Percentiles rank a stretch among this genome's conserved stretches.
These are phyloP conservation scores for Drosophila parthenogenetica DNA, from an alignment of 2,888 invertebrate species.

Conservation along the genomic window DNA sequence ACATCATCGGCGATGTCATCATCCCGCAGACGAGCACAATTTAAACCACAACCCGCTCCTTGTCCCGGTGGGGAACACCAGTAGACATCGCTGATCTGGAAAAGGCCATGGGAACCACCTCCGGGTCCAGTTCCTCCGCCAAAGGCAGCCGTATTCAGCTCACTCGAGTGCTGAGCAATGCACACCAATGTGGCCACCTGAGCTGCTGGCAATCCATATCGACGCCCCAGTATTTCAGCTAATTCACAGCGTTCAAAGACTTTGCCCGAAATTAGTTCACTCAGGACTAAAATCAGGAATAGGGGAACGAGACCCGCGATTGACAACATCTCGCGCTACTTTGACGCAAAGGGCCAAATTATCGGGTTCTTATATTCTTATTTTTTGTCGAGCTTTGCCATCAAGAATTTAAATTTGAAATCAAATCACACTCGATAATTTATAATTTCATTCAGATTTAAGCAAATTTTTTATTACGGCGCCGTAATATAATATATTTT, in stretches of 20 bases:
- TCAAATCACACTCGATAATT: slow-evolving; percentile 19
- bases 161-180: slow-evolving; percentile 89
- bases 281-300: slow-evolving; percentile 34
- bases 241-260: slow-evolving; percentile 90
- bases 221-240: slow-evolving; percentile 87
- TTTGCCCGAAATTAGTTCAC: slow-evolving; percentile 45
- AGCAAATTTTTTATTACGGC: no score
- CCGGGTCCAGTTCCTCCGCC: slow-evolving; percentile 85
- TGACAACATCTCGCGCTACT: slow-evolving; percentile 58
- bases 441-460: no score
- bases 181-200: slow-evolving; percentile 89
- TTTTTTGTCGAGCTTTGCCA: not conserved
- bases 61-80: slow-evolving; percentile 88
- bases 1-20: slow-evolving; percentile 90
- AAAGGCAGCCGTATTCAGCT: slow-evolving; percentile 88
- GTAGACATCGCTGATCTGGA: slow-evolving; percentile 90
- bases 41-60: slow-evolving; percentile 88
- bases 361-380: slow-evolving; percentile 34
- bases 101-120: slow-evolving; percentile 89
- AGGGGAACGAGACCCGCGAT: slow-evolving; percentile 28
- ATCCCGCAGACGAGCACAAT: slow-evolving; percentile 88
- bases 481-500: not conserved
- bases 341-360: slow-evolving; percentile 38
- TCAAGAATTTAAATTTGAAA: slow-evolving; percentile 8
- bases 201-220: slow-evolving; percentile 86